A percentile compares a stretch with the other conserved stretches of the same genome.
Evolutionary conservation across 2,113 vertebrate species (phyloP).

Genomic region (Strix aluco): DNA sequence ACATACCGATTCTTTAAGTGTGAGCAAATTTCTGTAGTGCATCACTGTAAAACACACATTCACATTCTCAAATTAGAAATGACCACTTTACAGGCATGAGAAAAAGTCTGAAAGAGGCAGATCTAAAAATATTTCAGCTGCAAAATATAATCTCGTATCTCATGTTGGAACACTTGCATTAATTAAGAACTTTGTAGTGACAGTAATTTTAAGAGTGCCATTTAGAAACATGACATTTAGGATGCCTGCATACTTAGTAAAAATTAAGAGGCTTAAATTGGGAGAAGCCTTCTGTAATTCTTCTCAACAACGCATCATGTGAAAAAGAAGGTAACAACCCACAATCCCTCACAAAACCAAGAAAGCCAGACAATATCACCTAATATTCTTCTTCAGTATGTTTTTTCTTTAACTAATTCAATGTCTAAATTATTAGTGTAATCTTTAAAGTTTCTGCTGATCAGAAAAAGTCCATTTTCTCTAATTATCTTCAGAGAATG

Average conservation of each 20-base stretch:
- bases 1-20: background rate
- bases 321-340: background rate
- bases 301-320: background rate
- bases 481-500: background rate
- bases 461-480: background rate
- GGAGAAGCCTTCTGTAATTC: background rate
- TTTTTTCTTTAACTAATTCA: background rate
- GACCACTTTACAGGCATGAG: background rate
- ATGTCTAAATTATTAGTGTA: background rate
- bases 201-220: constrained; percentile 38
- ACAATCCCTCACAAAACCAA: background rate
- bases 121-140: constrained; percentile 52
- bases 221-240: constrained; percentile 50
- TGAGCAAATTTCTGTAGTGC: background rate
- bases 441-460: background rate
- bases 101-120: background rate
- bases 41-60: background rate
- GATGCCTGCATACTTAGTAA: background rate
- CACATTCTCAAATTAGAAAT: constrained; percentile 36
- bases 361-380: background rate
- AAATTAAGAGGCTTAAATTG: constrained; percentile 15
- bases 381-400: background rate
- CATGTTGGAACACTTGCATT: constrained; percentile 26
- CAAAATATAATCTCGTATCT: constrained; percentile 20
- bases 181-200: constrained; percentile 54